Percentiles rank a stretch among this genome's conserved stretches.
These are phyloP conservation scores for Syngnathus acus DNA, from an alignment of 2,797 vertebrate species.

Conservation along the genomic window DNA sequence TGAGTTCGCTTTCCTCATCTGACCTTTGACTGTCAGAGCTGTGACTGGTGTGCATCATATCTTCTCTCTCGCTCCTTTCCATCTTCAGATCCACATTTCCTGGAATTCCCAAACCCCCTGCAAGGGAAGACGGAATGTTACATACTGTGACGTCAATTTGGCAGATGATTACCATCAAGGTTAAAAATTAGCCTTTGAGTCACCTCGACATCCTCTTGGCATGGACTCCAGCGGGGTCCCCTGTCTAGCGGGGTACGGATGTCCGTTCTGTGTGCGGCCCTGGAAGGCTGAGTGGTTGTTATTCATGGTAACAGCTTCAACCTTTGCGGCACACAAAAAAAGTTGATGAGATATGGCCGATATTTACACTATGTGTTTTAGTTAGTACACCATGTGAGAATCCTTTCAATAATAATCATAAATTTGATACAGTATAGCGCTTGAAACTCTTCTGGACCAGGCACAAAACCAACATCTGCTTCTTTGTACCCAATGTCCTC, in stretches of 20 bases:
- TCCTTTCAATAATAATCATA: conserved; percentile 16
- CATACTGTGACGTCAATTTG: not conserved
- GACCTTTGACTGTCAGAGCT: conserved; percentile 85
- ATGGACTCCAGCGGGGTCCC: conserved; percentile 36
- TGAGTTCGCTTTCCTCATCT: conserved; percentile 86
- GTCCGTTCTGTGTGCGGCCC: conserved; percentile 50
- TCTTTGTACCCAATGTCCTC: conserved; percentile 20
- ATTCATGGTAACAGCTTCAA: conserved; percentile 74
- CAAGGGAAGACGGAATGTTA: not conserved
- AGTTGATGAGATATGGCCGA: conserved; percentile 12
- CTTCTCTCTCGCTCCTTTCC: conserved; percentile 83
- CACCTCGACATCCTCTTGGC: conserved; percentile 34
- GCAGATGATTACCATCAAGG: not conserved
- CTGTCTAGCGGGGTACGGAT: conserved; percentile 49
- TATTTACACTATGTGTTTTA: not conserved
- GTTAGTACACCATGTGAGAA: conserved; percentile 10
- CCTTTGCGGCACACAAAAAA: conserved; percentile 52
- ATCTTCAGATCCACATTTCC: conserved; percentile 81
- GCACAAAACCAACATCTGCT: conserved; percentile 47
- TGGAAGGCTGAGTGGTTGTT: conserved; percentile 76
- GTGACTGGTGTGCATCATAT: conserved; percentile 66
- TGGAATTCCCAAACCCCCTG: conserved; percentile 48
- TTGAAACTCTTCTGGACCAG: not conserved
- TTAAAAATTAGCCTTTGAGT: conserved; percentile 3
- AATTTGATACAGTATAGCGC: not conserved